Evolutionary conservation across 2,113 vertebrate genomes (phyloP), one percentile per base, ranked within the genome.

Genomic region (Festucalex cinctus): DNA sequence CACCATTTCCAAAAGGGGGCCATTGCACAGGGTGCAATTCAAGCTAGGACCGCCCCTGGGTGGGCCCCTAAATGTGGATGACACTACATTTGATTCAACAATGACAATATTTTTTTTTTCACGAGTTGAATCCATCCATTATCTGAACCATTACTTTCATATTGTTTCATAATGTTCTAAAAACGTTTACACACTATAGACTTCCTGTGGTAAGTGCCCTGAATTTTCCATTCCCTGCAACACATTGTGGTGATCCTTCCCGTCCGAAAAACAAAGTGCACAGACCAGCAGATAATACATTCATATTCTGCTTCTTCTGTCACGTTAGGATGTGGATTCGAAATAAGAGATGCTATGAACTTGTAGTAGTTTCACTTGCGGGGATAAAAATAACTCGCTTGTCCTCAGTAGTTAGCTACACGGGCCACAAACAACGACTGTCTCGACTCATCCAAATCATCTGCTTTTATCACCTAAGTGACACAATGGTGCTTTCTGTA

Each of bases 191-290:
- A 39, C n/a, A 39, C 59, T 41, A 20, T 22, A 62, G 65, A 49
- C 58, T 3, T 81, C 46, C 75, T 70, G 35, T 37, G 73, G 80
- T 83, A 83, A 61, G 75, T 81, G 83, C 74, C 80, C 75, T 76
- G 60, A 79, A 77, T 80, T 54, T 68, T 77, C 3, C 20, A 68
- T 62, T 68, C 77, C 59, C 77, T 48, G 70, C 57, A 77, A 65
- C 63, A 62, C 69, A 64, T n/a, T n/a, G 70, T 28, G 43, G 60
- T 71, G 76, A 75, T 62, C 48, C 51, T 68, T 65, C 64, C 4
- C 28, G 69, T 32, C 63, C 60, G n/a, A n/a, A 77, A 80, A 73
- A 63, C 77, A 84, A 76, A 79, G 37, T 73, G 74, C 77, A 74
- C 24, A 68, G 63, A 66, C 65, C 71, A 79, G 80, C 73, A 75